phyloP scores from a whole-genome alignment of 2,113 vertebrate species.

The Phasianus colchicus region DNA sequence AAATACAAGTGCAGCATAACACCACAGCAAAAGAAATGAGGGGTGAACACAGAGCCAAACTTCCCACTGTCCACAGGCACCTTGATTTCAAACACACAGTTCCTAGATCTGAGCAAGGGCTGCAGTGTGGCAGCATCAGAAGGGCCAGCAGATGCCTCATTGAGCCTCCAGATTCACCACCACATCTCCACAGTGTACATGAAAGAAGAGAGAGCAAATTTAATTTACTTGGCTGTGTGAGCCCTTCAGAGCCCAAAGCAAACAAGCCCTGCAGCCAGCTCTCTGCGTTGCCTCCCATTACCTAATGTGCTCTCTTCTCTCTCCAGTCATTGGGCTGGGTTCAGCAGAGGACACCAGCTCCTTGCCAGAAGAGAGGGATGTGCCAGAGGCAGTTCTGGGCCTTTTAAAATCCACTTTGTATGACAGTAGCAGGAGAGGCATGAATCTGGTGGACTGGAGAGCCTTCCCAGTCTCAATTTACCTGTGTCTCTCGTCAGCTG shows the following conservation, averaged over 20 bases:
- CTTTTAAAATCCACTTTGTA: neutral
- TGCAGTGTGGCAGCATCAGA: neutral
- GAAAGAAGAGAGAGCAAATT: neutral
- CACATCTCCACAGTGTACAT: neutral
- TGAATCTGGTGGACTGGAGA: neutral
- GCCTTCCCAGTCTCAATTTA: neutral
- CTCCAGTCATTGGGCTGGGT: neutral
- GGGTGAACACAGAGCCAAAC: neutral
- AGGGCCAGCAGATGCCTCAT: neutral
- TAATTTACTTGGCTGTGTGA: rapidly evolving
- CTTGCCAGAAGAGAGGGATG: neutral
- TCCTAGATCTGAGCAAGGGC: neutral
- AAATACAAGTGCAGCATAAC: neutral
- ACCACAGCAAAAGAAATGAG: neutral
- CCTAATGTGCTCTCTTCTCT: neutral
- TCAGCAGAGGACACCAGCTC: neutral
- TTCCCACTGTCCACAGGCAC: neutral
- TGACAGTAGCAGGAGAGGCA: neutral
- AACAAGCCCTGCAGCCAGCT: neutral
- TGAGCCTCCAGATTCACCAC: neutral
- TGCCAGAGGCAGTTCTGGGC: neutral
- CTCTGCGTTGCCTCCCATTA: neutral
- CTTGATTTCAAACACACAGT: neutral
- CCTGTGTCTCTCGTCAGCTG: neutral
- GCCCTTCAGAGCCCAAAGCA: neutral